phyloP scores from a whole-genome alignment of 1,140 invertebrate genomes.

The Stenopsyche tienmushanensis region DNA sequence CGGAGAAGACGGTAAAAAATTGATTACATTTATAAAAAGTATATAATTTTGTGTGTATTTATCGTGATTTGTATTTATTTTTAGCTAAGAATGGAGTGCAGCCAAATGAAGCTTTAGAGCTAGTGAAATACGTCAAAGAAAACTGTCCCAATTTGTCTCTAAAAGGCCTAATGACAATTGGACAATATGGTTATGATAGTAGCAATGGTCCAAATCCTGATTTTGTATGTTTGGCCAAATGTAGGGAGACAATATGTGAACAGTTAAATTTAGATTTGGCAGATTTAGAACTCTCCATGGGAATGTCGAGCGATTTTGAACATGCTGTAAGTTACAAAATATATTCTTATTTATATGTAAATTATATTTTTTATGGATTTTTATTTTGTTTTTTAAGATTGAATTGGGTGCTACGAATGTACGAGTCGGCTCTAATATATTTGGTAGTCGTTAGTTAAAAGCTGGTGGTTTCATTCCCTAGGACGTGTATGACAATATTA shows the following conservation, averaged over 20 bases:
- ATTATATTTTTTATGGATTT: conserved; percentile 12
- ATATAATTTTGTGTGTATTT: conserved; percentile 13
- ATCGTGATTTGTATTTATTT: conserved; percentile 43
- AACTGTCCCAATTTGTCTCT: conserved; percentile 81
- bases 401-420: conserved; percentile 90
- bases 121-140: conserved; percentile 74
- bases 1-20: conserved; percentile 76
- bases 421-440: conserved; percentile 90
- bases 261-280: conserved; percentile 65
- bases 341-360: neutral
- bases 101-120: conserved; percentile 60
- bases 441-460: conserved; percentile 68
- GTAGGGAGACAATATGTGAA: conserved; percentile 70
- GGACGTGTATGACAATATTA: too few relatives aligned
- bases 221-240: conserved; percentile 74
- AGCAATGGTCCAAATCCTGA: conserved; percentile 84
- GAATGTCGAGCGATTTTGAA: conserved; percentile 97
- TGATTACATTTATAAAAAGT: neutral
- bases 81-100: conserved; percentile 85
- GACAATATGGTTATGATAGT: conserved; percentile 81
- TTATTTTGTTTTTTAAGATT: conserved; percentile 73
- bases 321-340: conserved; percentile 79
- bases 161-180: conserved; percentile 95
- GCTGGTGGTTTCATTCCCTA: too few relatives aligned
- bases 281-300: conserved; percentile 91